A percentile compares a stretch with the other conserved stretches of the same genome.
These are phyloP conservation scores for Panthera uncia DNA, from an alignment of 2,113 vertebrate genomes.

Conservation along the genomic window DNA sequence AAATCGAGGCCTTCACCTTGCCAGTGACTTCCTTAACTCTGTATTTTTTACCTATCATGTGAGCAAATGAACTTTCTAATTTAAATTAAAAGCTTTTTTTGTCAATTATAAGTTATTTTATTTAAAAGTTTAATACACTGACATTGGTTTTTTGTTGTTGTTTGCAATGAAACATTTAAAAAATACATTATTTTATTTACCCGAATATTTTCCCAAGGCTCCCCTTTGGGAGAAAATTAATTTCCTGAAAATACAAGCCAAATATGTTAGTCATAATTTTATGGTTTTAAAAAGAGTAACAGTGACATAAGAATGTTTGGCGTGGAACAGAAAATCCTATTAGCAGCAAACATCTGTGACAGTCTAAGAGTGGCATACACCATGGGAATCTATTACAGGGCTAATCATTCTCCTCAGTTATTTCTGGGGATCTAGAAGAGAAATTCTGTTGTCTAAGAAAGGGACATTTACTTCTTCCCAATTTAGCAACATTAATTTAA, in stretches of 20 bases:
- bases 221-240: slow-evolving; percentile 62
- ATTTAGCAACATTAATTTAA: slow-evolving; percentile 66
- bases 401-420: slow-evolving; percentile 44
- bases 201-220: slow-evolving; percentile 41
- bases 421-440: slow-evolving; percentile 39
- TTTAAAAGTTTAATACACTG: slow-evolving; percentile 38
- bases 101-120: slow-evolving; percentile 42
- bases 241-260: slow-evolving; percentile 70
- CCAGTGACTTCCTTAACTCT: accelerated
- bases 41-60: not conserved
- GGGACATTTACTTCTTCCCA: slow-evolving; percentile 29
- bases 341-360: slow-evolving; percentile 57
- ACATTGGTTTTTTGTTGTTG: not conserved
- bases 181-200: slow-evolving; percentile 60
- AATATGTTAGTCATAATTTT: slow-evolving; percentile 75
- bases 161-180: slow-evolving; percentile 38
- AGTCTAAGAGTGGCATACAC: not conserved
- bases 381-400: not conserved
- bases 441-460: slow-evolving; percentile 49
- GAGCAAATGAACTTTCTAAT: not conserved
- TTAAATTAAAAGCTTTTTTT: slow-evolving; percentile 51
- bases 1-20: not conserved
- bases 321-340: slow-evolving; percentile 73
- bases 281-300: slow-evolving; percentile 61
- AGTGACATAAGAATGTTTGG: slow-evolving; percentile 60